Evolutionary conservation across 2,797 vertebrate species (phyloP).

Genomic region (Darevskia nairensis): DNA sequence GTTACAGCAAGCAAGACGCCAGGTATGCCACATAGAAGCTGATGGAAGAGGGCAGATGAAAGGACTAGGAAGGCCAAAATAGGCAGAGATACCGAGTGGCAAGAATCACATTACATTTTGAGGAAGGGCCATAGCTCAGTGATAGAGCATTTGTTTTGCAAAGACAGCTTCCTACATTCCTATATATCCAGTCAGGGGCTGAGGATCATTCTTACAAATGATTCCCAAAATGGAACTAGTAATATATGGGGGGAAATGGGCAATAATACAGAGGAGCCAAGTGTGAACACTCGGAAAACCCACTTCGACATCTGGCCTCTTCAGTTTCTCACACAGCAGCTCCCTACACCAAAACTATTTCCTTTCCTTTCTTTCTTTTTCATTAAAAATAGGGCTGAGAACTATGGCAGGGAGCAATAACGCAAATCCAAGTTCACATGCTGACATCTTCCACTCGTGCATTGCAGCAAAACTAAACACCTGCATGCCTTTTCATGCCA

Average conservation of each 20-base stretch:
- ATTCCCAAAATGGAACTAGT: neutral
- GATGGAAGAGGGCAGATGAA: neutral
- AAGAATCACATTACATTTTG: neutral
- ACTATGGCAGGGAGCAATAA: neutral
- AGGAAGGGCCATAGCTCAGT: too few species aligned
- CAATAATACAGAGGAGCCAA: neutral
- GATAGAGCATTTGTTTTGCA: too few species aligned
- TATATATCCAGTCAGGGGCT: neutral
- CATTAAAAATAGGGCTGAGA: neutral
- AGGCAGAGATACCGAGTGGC: neutral
- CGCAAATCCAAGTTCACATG: neutral
- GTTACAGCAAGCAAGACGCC: neutral
- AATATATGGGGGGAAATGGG: neutral
- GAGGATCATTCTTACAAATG: neutral
- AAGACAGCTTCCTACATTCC: too few species aligned
- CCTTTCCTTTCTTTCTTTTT: neutral
- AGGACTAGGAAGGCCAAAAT: neutral
- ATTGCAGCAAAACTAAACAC: neutral
- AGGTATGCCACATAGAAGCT: neutral
- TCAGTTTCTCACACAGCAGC: neutral
- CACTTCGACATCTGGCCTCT: neutral
- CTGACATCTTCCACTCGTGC: neutral
- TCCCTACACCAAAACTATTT: neutral
- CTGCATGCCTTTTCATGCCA: neutral
- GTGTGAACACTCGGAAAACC: neutral